A percentile compares a stretch with the other conserved stretches of the same genome.
Conservation (phyloP, 2,113 vertebrate species). For the Athene noctua region DNA sequence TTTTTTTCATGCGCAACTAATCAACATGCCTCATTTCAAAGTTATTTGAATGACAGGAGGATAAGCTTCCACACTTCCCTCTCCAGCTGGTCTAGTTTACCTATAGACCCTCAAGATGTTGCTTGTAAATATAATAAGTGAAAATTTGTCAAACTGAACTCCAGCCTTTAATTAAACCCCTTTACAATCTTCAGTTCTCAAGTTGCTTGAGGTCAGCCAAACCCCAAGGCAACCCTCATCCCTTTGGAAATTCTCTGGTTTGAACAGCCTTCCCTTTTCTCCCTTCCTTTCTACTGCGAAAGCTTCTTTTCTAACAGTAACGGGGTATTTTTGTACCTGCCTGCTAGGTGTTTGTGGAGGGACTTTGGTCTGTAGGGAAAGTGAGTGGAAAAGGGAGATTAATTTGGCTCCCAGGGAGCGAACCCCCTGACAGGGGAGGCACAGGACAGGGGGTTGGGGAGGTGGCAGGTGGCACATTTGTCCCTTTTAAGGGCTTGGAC, state of each 20-base stretch:
- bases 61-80: neutral
- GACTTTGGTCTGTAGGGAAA: neutral
- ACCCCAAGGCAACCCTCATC: neutral
- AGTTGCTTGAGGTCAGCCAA: neutral
- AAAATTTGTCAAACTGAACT: neutral
- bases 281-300: neutral
- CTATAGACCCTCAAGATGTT: neutral
- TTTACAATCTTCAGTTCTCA: neutral
- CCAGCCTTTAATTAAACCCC: neutral
- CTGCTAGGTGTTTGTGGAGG: neutral
- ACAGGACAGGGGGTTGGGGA: too few species aligned
- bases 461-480: neutral
- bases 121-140: neutral
- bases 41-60: neutral
- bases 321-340: neutral
- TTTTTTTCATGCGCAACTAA: neutral
- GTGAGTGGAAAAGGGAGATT: neutral
- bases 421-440: accelerated
- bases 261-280: neutral
- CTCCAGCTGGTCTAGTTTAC: neutral
- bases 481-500: neutral
- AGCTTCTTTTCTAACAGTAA: neutral
- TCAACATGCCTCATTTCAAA: neutral
- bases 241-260: neutral
- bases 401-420: neutral